These are phyloP conservation scores for Drosophila watanabei DNA, from an alignment of 1,140 invertebrate genomes.

Conservation along the genomic window DNA sequence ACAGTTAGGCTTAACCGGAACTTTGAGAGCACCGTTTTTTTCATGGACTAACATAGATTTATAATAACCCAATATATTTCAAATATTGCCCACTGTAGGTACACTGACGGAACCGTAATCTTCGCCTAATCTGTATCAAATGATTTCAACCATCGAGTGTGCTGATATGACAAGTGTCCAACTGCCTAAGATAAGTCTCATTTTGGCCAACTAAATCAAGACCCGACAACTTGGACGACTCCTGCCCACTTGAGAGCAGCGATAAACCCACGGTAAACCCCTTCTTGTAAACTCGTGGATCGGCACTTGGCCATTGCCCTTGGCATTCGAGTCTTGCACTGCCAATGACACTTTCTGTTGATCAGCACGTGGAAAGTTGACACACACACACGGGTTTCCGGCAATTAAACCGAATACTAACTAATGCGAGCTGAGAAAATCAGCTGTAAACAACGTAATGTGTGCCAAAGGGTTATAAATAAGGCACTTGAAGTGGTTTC, in stretches of 20 bases:
- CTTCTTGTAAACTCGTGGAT: conserved; percentile 20
- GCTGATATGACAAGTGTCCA: conserved; percentile 11
- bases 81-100: not conserved
- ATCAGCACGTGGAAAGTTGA: conserved; percentile 16
- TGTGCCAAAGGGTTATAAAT: not conserved
- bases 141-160: conserved; percentile 3
- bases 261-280: conserved; percentile 5
- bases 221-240: conserved; percentile 3
- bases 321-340: not conserved
- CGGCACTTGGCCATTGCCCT: conserved; percentile 1
- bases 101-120: not conserved
- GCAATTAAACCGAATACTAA: not conserved
- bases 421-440: not conserved
- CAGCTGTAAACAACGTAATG: not conserved
- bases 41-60: not conserved
- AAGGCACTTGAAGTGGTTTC: conserved; percentile 15
- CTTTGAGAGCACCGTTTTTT: not conserved
- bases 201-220: conserved; percentile 27
- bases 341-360: conserved; percentile 9
- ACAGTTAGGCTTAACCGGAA: too few species aligned
- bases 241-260: conserved; percentile 8
- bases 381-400: conserved; percentile 2
- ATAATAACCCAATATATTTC: not conserved
- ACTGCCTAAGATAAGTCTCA: conserved; percentile 13
- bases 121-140: conserved; percentile 23